These are phyloP conservation scores for Trogon melanurus DNA, from an alignment of 2,113 vertebrate genomes.

Conservation along the genomic window DNA sequence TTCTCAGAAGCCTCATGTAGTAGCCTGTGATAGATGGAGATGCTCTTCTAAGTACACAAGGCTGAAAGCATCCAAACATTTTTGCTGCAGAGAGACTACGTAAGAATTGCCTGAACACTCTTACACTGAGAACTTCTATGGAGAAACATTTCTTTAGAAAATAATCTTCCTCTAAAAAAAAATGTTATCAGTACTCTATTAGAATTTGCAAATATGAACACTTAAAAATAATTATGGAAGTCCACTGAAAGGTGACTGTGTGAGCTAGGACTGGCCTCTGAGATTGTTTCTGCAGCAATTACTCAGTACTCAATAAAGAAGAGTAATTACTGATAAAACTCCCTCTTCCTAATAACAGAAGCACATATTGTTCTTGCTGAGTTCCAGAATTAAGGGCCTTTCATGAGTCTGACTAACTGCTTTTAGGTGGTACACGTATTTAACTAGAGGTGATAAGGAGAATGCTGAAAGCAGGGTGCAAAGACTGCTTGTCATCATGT, in stretches of 20 bases:
- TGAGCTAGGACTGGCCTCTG: background rate
- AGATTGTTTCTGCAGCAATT: background rate
- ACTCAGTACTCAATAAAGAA: background rate
- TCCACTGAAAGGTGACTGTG: background rate
- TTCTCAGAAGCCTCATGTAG: background rate
- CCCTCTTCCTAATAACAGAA: background rate
- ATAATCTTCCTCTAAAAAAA: background rate
- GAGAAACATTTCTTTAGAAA: background rate
- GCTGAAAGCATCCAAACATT: background rate
- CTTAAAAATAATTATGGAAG: background rate
- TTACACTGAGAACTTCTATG: background rate
- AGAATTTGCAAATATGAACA: background rate
- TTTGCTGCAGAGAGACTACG: background rate
- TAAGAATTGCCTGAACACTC: background rate
- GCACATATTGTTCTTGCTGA: background rate
- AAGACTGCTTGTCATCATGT: background rate
- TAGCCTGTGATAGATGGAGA: background rate
- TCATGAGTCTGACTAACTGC: background rate
- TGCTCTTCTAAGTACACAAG: background rate
- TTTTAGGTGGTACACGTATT: background rate
- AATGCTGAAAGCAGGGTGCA: background rate
- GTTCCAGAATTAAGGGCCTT: background rate
- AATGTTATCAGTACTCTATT: background rate
- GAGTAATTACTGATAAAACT: background rate
- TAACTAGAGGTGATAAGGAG: background rate